Conservation (phyloP, 2,113 vertebrate genomes). For the Lethenteron reissneri region DNA sequence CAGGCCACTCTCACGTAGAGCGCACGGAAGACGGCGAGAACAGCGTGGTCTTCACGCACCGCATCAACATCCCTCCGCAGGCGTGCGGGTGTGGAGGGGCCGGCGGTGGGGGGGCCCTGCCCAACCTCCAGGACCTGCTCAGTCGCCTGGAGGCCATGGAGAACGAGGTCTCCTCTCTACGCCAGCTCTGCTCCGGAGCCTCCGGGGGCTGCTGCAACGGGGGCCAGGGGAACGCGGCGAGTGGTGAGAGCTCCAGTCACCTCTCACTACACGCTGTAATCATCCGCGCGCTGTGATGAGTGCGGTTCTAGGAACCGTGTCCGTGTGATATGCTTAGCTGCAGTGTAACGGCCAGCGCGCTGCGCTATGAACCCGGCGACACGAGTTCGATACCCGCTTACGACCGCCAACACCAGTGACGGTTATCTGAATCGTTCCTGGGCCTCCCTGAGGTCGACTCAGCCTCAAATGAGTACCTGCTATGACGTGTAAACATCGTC, state of each 20-base stretch:
- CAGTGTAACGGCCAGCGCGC: too few relatives aligned
- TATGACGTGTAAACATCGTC: too few relatives aligned
- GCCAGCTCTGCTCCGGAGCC: slow-evolving; percentile 56
- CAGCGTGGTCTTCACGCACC: slow-evolving; percentile 88
- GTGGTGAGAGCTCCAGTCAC: background rate
- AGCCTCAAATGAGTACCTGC: too few relatives aligned
- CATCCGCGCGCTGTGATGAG: too few relatives aligned
- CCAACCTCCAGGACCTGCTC: slow-evolving; percentile 63
- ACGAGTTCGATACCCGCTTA: too few relatives aligned
- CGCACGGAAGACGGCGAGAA: slow-evolving; percentile 62
- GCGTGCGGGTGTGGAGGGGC: slow-evolving; percentile 60
- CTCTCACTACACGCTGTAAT: too few relatives aligned
- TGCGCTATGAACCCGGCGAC: too few relatives aligned
- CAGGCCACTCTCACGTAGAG: slow-evolving; percentile 35
- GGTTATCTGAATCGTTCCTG: too few relatives aligned
- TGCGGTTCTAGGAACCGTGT: too few relatives aligned
- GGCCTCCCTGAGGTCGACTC: too few relatives aligned
- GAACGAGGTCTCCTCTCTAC: slow-evolving; percentile 54
- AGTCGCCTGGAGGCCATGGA: slow-evolving; percentile 73
- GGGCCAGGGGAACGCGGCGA: slow-evolving; percentile 32
- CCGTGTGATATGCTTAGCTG: too few relatives aligned
- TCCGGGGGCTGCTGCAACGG: slow-evolving; percentile 48
- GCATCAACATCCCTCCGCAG: slow-evolving; percentile 78
- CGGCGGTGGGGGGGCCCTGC: background rate
- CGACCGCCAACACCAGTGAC: too few relatives aligned